Evolutionary conservation across 2,888 invertebrate species (phyloP), one percentile per base, ranked within the genome.

Genomic region (Catocala sponsa): DNA sequence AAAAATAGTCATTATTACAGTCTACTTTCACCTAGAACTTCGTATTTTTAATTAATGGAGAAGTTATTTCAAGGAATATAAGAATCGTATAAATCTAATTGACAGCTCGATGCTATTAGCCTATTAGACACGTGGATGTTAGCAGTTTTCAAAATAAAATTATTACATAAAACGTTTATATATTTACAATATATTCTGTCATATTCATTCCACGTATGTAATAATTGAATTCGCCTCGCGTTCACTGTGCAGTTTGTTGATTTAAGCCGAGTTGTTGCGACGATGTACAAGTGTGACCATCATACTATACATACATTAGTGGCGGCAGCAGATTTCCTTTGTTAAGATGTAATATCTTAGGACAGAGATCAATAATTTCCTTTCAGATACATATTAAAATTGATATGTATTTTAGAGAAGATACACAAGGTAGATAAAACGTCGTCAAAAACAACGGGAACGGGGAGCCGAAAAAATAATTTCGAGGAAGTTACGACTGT

Each of bases 111-210:
- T 85, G 85, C 86, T 89, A 89, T 87, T 86, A 91, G 73, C 89
- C 83, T 89, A 90, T 91, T 89, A 91, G 65, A 91, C 86, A 91
- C 93, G 92, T 91, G 94, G 93, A 89, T 88, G 82, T 86, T 89
- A 87, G 84, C 91, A 92, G 89, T 90, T 87, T 88, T 86, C 64
- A 86, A 91, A 90, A 87, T 88, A 90, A 91, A 88, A 90, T 88
- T 89, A 91, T 91, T 91, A 92, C 89, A 90, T 88, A 90, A 90
- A 91, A 90, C 83, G 81, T 90, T 86, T 73, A 85, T 88, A 85
- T 94, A 94, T 94, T 92, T 94, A 94, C 94, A 94, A 90, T 90
- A 89, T 87, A 88, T 82, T 89, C 91, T 91, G 91, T 84, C 89
- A 90, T 89, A 86, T 85, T 81, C 77, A 85, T 85, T 83, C 86